These are phyloP conservation scores for Diplodus sargus DNA, from an alignment of 2,797 vertebrate species.

Conservation along the genomic window DNA sequence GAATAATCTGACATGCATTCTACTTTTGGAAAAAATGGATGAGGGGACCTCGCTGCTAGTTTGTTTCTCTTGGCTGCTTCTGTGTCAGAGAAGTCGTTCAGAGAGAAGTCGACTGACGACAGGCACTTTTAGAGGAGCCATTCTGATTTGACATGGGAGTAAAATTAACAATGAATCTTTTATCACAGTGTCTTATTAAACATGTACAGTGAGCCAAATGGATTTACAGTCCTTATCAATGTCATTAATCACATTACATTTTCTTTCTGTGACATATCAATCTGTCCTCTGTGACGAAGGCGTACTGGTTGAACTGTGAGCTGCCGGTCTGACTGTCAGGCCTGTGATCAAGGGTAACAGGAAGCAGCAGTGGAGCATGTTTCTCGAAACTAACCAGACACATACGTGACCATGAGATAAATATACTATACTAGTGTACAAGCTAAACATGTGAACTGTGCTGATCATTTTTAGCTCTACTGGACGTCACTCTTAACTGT, in stretches of 20 bases:
- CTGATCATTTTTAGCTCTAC: slow-evolving; percentile 9
- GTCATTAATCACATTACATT: slow-evolving; percentile 4
- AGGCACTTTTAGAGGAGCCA: background rate
- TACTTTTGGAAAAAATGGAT: background rate
- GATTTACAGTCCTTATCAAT: background rate
- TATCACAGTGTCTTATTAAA: background rate
- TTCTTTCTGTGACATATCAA: background rate
- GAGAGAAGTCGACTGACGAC: background rate
- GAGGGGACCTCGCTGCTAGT: background rate
- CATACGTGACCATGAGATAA: background rate
- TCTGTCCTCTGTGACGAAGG: background rate
- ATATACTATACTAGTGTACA: background rate
- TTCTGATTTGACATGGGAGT: background rate
- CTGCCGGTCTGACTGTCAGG: background rate
- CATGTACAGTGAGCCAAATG: background rate
- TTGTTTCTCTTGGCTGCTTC: slow-evolving; percentile 15
- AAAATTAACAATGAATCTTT: background rate
- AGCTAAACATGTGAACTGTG: background rate
- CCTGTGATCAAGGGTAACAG: background rate
- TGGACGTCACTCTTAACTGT: slow-evolving; percentile 15
- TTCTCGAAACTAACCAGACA: background rate
- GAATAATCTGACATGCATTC: slow-evolving; percentile 1
- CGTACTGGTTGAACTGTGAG: background rate
- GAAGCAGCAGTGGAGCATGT: background rate
- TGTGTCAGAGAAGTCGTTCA: background rate